Percentiles rank a stretch among this genome's conserved stretches.
phyloP scores from a whole-genome alignment of 2,888 invertebrate species.

The Cetonia aurata region DNA sequence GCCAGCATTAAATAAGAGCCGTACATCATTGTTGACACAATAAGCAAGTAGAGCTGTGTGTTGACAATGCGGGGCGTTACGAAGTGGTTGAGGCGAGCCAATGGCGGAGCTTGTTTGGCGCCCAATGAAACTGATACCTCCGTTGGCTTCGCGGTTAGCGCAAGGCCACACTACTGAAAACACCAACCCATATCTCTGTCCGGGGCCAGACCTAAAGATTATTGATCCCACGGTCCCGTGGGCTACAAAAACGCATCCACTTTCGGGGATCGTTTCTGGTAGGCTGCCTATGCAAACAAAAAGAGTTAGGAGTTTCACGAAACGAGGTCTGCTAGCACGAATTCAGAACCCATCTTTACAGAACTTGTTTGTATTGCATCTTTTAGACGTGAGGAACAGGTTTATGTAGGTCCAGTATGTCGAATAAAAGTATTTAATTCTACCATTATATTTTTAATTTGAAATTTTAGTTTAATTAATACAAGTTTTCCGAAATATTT shows the following conservation, averaged over 20 bases:
- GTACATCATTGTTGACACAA: constrained; percentile 44
- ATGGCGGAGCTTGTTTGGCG: constrained; percentile 59
- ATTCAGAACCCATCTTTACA: too few species aligned
- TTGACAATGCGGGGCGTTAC: constrained; percentile 60
- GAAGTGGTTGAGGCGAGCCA: constrained; percentile 60
- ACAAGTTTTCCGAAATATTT: too few species aligned
- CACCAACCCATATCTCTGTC: constrained; percentile 45
- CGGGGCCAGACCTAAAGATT: constrained; percentile 42
- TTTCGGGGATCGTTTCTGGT: constrained; percentile 5
- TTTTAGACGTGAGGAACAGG: too few species aligned
- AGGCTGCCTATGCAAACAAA: neutral
- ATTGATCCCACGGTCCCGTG: constrained; percentile 27
- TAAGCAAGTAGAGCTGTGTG: constrained; percentile 45
- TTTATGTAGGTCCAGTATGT: too few species aligned
- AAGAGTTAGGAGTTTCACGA: neutral
- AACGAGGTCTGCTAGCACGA: too few species aligned
- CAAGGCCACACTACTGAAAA: constrained; percentile 49
- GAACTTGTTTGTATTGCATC: too few species aligned
- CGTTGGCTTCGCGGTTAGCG: constrained; percentile 60
- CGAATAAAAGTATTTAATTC: too few species aligned
- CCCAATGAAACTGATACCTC: constrained; percentile 67
- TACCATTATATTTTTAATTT: too few species aligned
- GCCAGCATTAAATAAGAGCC: constrained; percentile 7
- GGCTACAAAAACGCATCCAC: neutral
- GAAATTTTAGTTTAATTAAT: too few species aligned